These are phyloP conservation scores for Galeruca laticollis DNA, from an alignment of 2,888 invertebrate species.

Conservation along the genomic window DNA sequence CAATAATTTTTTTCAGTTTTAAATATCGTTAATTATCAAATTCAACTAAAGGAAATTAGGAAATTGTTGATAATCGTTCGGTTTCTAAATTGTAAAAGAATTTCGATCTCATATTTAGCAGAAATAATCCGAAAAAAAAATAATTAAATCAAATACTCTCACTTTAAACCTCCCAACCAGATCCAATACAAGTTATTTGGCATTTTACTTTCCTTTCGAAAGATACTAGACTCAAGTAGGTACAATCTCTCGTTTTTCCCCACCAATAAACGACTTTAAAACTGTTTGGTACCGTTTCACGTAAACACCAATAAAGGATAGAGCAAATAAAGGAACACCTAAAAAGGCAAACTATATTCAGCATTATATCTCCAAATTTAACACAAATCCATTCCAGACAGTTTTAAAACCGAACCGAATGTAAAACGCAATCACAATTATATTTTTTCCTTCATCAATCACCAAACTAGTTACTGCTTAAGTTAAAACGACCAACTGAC, in stretches of 20 bases:
- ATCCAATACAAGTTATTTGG: background rate
- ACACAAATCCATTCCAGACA: background rate
- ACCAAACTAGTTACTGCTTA: constrained; percentile 54
- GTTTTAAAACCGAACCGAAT: background rate
- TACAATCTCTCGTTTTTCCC: background rate
- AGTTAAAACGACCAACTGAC: constrained; percentile 80
- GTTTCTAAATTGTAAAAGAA: too few relatives aligned
- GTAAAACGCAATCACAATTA: background rate
- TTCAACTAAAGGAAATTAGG: too few relatives aligned
- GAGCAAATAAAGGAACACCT: too few relatives aligned
- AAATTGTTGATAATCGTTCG: too few relatives aligned
- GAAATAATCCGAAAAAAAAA: too few relatives aligned
- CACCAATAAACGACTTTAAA: background rate
- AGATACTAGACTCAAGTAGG: background rate
- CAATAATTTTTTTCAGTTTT: too few relatives aligned
- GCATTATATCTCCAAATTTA: too few relatives aligned
- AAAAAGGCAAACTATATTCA: too few relatives aligned
- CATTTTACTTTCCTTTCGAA: background rate
- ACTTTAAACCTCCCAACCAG: background rate
- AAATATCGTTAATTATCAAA: too few relatives aligned
- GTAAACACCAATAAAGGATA: background rate
- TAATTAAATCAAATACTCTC: too few relatives aligned
- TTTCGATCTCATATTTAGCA: too few relatives aligned
- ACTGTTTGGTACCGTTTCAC: background rate
- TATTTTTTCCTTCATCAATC: background rate